Evolutionary conservation across 2,113 vertebrate genomes (phyloP).

Genomic region (Vulpes vulpes): DNA sequence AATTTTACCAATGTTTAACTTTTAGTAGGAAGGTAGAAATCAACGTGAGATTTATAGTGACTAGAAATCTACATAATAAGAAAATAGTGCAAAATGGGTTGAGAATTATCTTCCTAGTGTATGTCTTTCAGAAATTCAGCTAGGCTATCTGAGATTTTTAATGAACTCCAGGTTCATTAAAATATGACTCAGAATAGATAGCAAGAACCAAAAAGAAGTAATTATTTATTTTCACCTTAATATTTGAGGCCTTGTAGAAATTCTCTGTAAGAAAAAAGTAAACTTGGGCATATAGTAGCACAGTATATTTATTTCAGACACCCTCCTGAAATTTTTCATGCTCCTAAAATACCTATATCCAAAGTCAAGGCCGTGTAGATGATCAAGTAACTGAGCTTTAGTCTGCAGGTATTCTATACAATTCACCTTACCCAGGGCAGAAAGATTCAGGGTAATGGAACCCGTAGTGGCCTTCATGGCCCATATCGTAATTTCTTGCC

Average conservation of each 20-base stretch:
- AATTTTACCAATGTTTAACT: slow-evolving; percentile 35
- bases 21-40: slow-evolving; percentile 24
- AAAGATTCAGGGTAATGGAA: slow-evolving; percentile 39
- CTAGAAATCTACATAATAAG: slow-evolving; percentile 14
- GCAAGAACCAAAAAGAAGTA: neutral
- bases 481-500: neutral
- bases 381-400: slow-evolving; percentile 21
- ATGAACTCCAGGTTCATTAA: slow-evolving; percentile 21
- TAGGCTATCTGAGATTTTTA: neutral
- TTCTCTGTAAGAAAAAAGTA: slow-evolving; percentile 22
- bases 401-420: neutral
- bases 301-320: slow-evolving; percentile 40
- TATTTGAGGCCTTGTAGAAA: slow-evolving; percentile 55
- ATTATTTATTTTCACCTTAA: slow-evolving; percentile 3
- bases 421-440: neutral
- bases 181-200: slow-evolving; percentile 2
- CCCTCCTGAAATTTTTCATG: neutral
- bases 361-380: neutral
- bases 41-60: slow-evolving; percentile 25
- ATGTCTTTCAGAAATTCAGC: slow-evolving; percentile 49
- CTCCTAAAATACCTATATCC: neutral
- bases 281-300: neutral
- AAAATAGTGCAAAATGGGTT: slow-evolving; percentile 20
- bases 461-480: neutral
- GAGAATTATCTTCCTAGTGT: slow-evolving; percentile 33